Evolutionary conservation across 2,113 vertebrate species (phyloP), one percentile per base, ranked within the genome.

Genomic region (Prochilodus magdalenae): DNA sequence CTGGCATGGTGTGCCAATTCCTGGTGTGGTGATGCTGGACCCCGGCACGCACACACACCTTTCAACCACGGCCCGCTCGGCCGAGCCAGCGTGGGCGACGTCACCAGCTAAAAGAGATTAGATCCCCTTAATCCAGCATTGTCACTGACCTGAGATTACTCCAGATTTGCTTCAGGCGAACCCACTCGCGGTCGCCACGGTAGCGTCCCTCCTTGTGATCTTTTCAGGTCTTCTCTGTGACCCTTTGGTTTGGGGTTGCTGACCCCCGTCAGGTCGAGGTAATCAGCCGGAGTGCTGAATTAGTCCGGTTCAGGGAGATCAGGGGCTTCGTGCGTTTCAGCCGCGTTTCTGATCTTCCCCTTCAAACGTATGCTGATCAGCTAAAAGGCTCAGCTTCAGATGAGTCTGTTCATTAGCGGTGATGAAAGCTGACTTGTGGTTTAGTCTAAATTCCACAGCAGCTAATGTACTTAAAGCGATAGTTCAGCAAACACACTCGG

Each of bases 51-150:
- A 55, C 53, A n/a, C 57, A 60, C 22, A 24, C 57, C 57, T 60
- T 26, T 26, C 57, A 60, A 13, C 57, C 24, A 10, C 24, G 4
- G 57, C 24, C 22, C 12, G 57, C 57, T 60, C 57, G 24, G 22
- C 57, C 57, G 22, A 15, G 10, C 57, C 57, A 12, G n/a, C 5
- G 57, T 26, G 57, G 18, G 57, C 57, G 24, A 60, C 57, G 57
- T 60, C 57, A 60, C 24, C 20, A 12, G 57, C 57, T 80, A 73
- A 80, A 51, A 49, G 57, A 59, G 79, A 78, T 85, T 85, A 81
- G 22, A 8, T 16, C 40, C 51, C n/a, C 76, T 55, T 81, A 53
- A 74, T 84, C 78, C 75, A 49, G 76, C 51, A 27, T 26, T 44
- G 51, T 51, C 70, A n/a, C 36, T 47, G 55, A 77, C 73, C 49